Base-by-base conservation (phyloP, 2,113 vertebrate species). In the Tauraco erythrolophus region DNA sequence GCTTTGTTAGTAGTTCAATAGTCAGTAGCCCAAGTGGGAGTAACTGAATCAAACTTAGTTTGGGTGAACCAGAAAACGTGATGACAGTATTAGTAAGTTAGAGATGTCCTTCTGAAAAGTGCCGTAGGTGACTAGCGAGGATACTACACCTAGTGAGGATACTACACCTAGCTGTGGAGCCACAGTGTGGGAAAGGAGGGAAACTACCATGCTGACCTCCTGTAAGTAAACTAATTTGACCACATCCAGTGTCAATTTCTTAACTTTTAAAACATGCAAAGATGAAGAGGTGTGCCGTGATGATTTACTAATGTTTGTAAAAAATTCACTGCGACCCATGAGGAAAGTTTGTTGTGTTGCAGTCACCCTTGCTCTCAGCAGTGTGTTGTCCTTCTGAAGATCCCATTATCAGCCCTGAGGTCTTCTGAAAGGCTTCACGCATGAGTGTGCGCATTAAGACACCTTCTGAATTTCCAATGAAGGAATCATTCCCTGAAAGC, bases 71-170 rank as follows among this genome's bases (percentile, higher is more conserved):
- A 85, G 39, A 80, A 86, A 24, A 35, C 35, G 7, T 53, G 75
- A 27, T 89, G 39, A 27, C 33, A 51, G 19, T 56, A 43, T 78
- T 19, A 39, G 23, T 35, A 68, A 79, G 6, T 64, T 25, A 91
- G 43, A 64, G 35, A 19, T 1, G 5, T 54, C 65, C 35, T 72
- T 94, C 35, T 79, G 66, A 50, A 65, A 89, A 68, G 27, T 46
- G 4, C 11, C 16, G 0, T 23, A 43, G 68, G 19, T 68, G 21
- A 54, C 22, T 35, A 37, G 19, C 0, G 0, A 76, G 33, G 53
- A 5, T 51, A 35, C 27, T 83, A 8, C 23, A 43, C 8, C 4
- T 64, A 28, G 3, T 43, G 0, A 74, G n/a, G 51, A 5, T 54
- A 43, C 22, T 82, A 8, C 19, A 43, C 8, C 4, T 64, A 28